Base-by-base conservation (phyloP, 2,113 vertebrate genomes). In the Lepisosteus oculatus region DNA sequence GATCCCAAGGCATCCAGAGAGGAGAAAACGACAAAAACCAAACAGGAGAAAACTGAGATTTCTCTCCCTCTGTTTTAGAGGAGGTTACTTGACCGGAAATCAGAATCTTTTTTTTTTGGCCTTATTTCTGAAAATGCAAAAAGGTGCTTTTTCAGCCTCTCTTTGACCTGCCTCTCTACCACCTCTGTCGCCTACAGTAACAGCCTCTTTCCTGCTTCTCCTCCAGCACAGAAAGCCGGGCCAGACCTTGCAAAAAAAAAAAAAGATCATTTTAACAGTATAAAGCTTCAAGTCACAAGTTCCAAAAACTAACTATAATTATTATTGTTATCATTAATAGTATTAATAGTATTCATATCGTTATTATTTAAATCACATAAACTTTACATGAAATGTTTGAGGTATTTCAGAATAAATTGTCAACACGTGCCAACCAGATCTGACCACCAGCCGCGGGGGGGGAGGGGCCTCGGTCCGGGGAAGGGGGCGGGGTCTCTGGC, bases 351-450 rank as follows among this genome's bases (percentile, higher is more conserved):
- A 87, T 90, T 80, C 82, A 81, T 87, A 85, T 87, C 92, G 92
- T 87, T 89, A 87, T 90, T 81, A 88, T 85, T 87, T 91, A 90
- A 89, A 93, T 96, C 95, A 99, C 95, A 98, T 96, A 97, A 97
- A 97, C 94, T 97, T 96, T 97, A 98, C 96, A 98, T 93, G 95
- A 97, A 97, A 97, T 93, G 94, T 95, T 95, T 99, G 97, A 98
- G 95, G 96, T 98, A 99, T 99, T 98, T 99, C 95, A 96, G 96
- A 97, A 96, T 97, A 94, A 95, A 98, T 97, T 98, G 95, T 97
- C 95, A 96, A 95, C 87, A 97, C 90, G 85, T 59, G 91, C 95
- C 96, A 94, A 90, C 94, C 92, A 82, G 92, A 92, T 94, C 93
- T 93, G 91, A 92, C 93, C 92, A 90, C 92, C 94, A 89, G 80